Conservation (phyloP, 2,797 vertebrate genomes). For the Rhinogobio ventralis region DNA sequence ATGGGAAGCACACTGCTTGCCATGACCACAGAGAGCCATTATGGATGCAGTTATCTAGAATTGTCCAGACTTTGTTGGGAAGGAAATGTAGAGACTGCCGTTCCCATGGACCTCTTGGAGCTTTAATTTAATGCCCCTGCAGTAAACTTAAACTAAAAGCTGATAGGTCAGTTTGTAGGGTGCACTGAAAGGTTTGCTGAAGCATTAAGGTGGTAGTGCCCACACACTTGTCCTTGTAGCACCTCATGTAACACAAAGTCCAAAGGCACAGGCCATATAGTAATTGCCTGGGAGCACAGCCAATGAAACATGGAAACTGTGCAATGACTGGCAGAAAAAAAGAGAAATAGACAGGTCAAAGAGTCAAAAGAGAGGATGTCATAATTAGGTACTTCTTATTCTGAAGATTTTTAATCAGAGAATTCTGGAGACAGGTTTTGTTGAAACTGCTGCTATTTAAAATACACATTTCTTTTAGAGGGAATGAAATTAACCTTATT, state of each 20-base stretch:
- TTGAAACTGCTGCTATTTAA: not conserved
- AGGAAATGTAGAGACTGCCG: not conserved
- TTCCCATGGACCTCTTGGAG: not conserved
- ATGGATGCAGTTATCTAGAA: not conserved
- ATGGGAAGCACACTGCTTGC: not conserved
- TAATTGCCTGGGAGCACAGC: conserved; percentile 50
- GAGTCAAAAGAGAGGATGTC: not conserved
- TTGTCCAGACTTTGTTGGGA: not conserved
- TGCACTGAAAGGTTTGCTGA: not conserved
- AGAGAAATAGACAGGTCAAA: conserved; percentile 11
- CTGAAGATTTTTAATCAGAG: not conserved
- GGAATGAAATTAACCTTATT: not conserved
- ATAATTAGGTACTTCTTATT: not conserved
- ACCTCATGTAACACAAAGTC: conserved; percentile 27
- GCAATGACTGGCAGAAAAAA: conserved; percentile 7
- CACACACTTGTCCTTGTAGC: conserved; percentile 20
- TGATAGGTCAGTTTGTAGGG: not conserved
- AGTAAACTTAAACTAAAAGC: not conserved
- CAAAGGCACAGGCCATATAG: conserved; percentile 27
- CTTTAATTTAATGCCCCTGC: not conserved
- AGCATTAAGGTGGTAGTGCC: not conserved
- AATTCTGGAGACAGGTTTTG: not conserved
- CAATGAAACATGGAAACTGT: conserved; percentile 23
- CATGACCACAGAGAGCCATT: not conserved
- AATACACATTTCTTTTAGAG: not conserved